Evolutionary conservation across 2,797 vertebrate species (phyloP).

Genomic region (Anguilla megastoma): DNA sequence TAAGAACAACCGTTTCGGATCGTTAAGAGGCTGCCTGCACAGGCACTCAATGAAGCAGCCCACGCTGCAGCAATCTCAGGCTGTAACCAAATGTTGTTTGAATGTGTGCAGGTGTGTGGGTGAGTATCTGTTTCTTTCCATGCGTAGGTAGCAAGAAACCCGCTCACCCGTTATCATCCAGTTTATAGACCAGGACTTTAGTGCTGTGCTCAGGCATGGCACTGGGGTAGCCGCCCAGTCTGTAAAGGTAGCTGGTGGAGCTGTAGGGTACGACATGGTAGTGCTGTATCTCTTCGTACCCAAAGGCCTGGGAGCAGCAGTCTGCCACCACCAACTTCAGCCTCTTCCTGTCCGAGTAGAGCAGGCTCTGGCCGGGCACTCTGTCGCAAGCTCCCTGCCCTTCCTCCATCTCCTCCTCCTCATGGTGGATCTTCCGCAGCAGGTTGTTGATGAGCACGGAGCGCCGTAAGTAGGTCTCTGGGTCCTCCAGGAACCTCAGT

Average conservation of each 20-base stretch:
- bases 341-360: constrained; percentile 78
- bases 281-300: constrained; percentile 83
- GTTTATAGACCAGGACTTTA: constrained; percentile 86
- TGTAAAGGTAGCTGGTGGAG: constrained; percentile 75
- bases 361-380: constrained; percentile 75
- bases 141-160: not conserved
- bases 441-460: constrained; percentile 99
- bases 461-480: constrained; percentile 89
- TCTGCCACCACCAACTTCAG: constrained; percentile 90
- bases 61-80: not conserved
- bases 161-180: constrained; percentile 81
- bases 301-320: constrained; percentile 82
- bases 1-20: constrained; percentile 15
- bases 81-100: constrained; percentile 13
- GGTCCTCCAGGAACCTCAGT: constrained; percentile 93
- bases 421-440: constrained; percentile 88
- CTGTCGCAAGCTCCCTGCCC: constrained; percentile 73
- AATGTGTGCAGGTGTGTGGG: not conserved
- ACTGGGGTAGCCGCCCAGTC: constrained; percentile 79
- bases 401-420: constrained; percentile 77
- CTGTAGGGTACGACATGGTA: constrained; percentile 87
- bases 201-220: constrained; percentile 77
- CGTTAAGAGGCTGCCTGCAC: not conserved
- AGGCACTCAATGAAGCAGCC: constrained; percentile 7
- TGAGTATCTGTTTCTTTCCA: constrained; percentile 2